Conservation (phyloP, 2,888 invertebrate species). For the Philonicus albiceps region DNA sequence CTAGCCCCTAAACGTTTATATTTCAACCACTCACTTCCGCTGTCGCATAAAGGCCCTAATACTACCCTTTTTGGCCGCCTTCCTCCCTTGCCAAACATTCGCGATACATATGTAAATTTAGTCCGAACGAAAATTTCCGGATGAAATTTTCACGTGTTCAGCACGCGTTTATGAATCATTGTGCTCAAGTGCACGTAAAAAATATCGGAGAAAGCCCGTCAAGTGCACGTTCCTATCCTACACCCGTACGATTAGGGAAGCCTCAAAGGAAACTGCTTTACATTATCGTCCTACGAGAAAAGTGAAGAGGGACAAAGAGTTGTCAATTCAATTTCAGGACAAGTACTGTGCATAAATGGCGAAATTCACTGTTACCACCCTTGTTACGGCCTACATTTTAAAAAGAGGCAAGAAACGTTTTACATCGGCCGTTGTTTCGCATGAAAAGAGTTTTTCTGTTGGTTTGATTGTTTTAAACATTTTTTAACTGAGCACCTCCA, state of each 20-base stretch:
- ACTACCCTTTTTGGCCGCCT: background rate
- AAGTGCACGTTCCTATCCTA: background rate
- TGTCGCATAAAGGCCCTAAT: background rate
- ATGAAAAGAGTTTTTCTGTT: background rate
- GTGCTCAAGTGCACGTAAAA: constrained; percentile 6
- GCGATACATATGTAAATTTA: constrained; percentile 12
- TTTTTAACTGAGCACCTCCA: background rate
- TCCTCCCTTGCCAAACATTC: background rate
- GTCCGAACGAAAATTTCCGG: background rate
- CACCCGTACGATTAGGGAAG: background rate
- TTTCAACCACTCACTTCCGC: background rate
- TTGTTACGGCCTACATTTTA: constrained; percentile 1
- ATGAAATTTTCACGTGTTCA: constrained; percentile 16
- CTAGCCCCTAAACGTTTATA: background rate
- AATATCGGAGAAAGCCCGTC: background rate
- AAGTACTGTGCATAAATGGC: background rate
- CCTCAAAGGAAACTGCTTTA: constrained; percentile 21
- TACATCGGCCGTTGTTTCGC: background rate
- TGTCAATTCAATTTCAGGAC: constrained; percentile 27
- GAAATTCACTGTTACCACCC: constrained; percentile 1
- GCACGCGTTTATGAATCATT: constrained; percentile 13
- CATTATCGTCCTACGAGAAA: background rate
- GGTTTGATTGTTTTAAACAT: background rate
- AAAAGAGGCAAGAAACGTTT: background rate
- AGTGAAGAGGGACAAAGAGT: background rate